Evolutionary conservation across 2,888 invertebrate species (phyloP).

Genomic region (Mythimna ferrago): DNA sequence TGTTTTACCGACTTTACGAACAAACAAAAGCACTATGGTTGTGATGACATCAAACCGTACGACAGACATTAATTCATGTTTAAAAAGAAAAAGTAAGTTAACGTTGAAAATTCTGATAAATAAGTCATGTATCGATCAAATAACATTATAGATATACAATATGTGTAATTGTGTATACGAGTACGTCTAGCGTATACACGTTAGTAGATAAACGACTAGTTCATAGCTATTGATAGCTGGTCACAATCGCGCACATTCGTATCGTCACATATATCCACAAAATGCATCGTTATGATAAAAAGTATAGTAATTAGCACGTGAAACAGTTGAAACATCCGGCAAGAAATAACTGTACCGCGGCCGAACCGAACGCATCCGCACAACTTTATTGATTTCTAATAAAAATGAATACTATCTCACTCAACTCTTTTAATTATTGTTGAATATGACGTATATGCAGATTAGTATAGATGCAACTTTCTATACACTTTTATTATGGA

Average conservation of each 20-base stretch:
- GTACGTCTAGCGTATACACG: neutral
- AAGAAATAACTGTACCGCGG: constrained; percentile 60
- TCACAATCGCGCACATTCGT: constrained; percentile 19
- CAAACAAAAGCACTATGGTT: neutral
- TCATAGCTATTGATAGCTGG: constrained; percentile 5
- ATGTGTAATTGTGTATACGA: too few relatives aligned
- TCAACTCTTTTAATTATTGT: constrained; percentile 22
- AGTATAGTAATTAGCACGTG: constrained; percentile 66
- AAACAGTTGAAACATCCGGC: constrained; percentile 70
- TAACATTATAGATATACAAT: constrained; percentile 6
- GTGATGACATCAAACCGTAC: neutral
- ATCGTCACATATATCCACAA: constrained; percentile 47
- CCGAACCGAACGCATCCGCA: constrained; percentile 39
- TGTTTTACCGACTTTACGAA: neutral
- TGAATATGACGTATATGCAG: constrained; percentile 32
- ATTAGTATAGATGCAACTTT: constrained; percentile 43
- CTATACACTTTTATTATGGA: constrained; percentile 48
- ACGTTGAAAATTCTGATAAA: constrained; percentile 6
- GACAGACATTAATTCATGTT: neutral
- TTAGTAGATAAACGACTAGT: constrained; percentile 11
- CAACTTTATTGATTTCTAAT: constrained; percentile 57
- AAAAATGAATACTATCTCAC: constrained; percentile 20
- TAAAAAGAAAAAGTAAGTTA: neutral
- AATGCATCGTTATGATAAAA: constrained; percentile 60
- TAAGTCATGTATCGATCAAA: constrained; percentile 11